These are phyloP conservation scores for Nomada hirtipes DNA, from an alignment of 2,888 invertebrate genomes.

Conservation along the genomic window DNA sequence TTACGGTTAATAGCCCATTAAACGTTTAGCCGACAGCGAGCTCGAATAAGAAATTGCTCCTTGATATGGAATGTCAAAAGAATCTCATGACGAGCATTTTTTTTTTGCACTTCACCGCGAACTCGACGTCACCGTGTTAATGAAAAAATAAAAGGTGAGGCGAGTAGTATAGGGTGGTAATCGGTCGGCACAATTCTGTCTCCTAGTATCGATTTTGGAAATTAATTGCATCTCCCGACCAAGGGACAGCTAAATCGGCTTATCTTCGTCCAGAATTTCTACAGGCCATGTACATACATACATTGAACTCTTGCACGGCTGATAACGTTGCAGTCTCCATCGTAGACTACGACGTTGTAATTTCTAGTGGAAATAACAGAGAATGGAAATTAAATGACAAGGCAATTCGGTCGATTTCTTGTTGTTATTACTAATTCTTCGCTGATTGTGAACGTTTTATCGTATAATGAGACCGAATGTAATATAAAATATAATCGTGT, in stretches of 20 bases:
- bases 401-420: too few relatives aligned
- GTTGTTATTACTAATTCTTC: too few relatives aligned
- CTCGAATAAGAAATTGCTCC: background rate
- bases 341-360: slow-evolving; percentile 14
- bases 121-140: background rate
- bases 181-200: slow-evolving; percentile 30
- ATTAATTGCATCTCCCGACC: slow-evolving; percentile 73
- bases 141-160: slow-evolving; percentile 1
- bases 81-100: background rate
- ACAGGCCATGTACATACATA: slow-evolving; percentile 26
- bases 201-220: slow-evolving; percentile 74
- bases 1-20: background rate
- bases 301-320: slow-evolving; percentile 15
- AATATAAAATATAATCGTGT: too few relatives aligned
- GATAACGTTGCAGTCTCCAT: slow-evolving; percentile 3
- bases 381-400: too few relatives aligned
- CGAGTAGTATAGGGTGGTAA: slow-evolving; percentile 14
- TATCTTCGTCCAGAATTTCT: slow-evolving; percentile 69
- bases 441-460: too few relatives aligned
- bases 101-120: background rate
- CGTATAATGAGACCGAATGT: too few relatives aligned
- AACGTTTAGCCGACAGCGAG: background rate
- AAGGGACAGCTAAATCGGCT: slow-evolving; percentile 74
- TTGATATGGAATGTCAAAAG: background rate
- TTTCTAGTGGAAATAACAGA: background rate